Conservation (phyloP, 2,797 vertebrate genomes). For the Acipenser oxyrinchus region DNA sequence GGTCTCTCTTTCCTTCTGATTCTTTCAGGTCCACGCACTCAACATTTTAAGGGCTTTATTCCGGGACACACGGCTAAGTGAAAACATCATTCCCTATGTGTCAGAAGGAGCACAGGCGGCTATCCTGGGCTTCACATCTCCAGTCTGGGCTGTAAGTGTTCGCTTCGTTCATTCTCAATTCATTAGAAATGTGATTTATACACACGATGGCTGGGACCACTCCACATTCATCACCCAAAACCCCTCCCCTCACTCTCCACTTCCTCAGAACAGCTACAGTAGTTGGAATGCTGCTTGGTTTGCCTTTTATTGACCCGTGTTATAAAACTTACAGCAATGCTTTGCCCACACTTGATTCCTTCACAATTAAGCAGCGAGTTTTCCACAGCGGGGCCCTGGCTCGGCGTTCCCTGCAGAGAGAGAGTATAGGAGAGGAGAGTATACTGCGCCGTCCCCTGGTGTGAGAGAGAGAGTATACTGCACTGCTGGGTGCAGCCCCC, state of each 20-base stretch:
- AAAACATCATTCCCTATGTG: slow-evolving; percentile 85
- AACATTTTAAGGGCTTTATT: slow-evolving; percentile 90
- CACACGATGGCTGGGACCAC: neutral
- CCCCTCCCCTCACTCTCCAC: neutral
- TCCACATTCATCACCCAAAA: neutral
- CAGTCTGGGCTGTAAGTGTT: slow-evolving; percentile 88
- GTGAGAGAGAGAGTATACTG: too few species aligned
- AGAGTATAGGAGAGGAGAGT: too few species aligned
- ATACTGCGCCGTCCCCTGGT: too few species aligned
- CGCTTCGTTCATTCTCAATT: slow-evolving; percentile 15
- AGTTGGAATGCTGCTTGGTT: too few species aligned
- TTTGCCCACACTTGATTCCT: too few species aligned
- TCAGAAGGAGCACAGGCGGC: slow-evolving; percentile 84
- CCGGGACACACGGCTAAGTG: slow-evolving; percentile 83
- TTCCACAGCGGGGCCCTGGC: too few species aligned
- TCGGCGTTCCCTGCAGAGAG: too few species aligned
- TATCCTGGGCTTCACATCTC: slow-evolving; percentile 84
- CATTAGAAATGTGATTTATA: neutral
- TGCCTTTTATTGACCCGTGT: too few species aligned
- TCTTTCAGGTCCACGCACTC: slow-evolving; percentile 81
- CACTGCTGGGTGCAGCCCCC: too few species aligned
- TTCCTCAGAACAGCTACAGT: neutral
- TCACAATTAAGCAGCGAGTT: too few species aligned
- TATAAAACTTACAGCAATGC: too few species aligned
- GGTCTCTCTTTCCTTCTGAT: neutral